Evolutionary conservation across 2,113 vertebrate species (phyloP), one percentile per base, ranked within the genome.

Genomic region (Scytalopus superciliaris): DNA sequence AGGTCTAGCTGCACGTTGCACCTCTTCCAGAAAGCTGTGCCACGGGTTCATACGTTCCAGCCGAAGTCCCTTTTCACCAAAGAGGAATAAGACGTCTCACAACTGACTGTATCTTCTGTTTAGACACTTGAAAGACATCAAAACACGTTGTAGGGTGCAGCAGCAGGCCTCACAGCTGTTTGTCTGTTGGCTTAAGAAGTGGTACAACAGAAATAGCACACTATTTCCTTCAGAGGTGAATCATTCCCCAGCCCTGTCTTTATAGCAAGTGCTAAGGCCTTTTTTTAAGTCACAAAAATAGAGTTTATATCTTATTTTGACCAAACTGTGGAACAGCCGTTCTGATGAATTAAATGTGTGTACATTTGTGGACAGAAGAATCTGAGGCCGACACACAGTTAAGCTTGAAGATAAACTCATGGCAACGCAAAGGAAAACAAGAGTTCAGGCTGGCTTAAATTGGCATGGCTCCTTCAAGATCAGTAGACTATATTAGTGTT

Each of bases 151-250:
- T 35, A 45, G 57, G 17, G 45, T 50, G 24, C n/a, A 87, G 45
- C 37, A 92, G 77, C 63, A 59, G 27, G 27, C 63, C 55, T 74
- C 49, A 67, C n/a, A 92, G 72, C 47, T 74, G 62, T 74, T 89
- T 56, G 59, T 59, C 90, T 84, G n/a, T 69, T 83, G 70, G 19
- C 60, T 91, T 72, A 81, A 90, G 33, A 87, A 75, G 47, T 33
- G 55, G 56, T 68, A 69, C 62, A 79, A 62, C 45, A 89, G 78
- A 87, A 89, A 79, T 33, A 73, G 19, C 42, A 47, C 42, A 21
- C 16, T 19, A 4, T 75, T 90, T 95, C 50, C 67, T 91, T 85
- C 59, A 62, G 75, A 91, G 62, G 35, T 42, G 22, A 93, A 64
- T 85, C 63, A 35, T 68, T 85, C 30, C 39, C 16, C 67, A 76